Percentiles rank a stretch among this genome's conserved stretches.
These are phyloP conservation scores for Cassiopea xamachana DNA, from an alignment of 30 jellyfish, hydroid and myxozoan genomes.

Conservation along the genomic window DNA sequence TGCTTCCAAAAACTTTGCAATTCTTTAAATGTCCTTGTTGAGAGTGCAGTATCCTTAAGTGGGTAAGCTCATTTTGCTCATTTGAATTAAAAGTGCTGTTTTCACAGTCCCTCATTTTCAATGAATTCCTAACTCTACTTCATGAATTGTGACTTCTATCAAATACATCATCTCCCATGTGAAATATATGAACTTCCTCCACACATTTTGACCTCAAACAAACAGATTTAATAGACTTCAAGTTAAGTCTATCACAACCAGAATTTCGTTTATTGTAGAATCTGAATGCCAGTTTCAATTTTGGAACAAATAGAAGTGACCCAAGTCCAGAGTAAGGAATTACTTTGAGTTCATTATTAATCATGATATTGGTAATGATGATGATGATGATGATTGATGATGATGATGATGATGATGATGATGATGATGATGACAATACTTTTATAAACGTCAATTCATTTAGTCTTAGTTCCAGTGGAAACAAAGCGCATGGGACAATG, in stretches of 20 bases:
- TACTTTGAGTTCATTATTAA: neutral
- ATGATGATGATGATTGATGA: neutral
- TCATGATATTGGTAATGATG: neutral
- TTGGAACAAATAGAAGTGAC: neutral
- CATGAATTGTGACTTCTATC: neutral
- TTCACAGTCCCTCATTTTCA: neutral
- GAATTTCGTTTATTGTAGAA: neutral
- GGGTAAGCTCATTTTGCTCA: no score
- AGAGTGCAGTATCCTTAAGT: no score
- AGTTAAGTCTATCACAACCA: no score
- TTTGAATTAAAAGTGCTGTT: neutral
- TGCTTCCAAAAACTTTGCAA: no score
- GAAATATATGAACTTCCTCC: neutral
- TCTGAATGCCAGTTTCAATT: neutral
- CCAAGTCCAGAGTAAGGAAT: constrained; percentile 1
- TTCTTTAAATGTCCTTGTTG: no score
- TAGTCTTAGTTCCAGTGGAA: neutral
- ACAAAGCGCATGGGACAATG: constrained; percentile 36
- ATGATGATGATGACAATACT: neutral
- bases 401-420: neutral
- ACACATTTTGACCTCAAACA: neutral
- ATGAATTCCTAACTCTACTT: neutral
- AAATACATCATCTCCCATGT: neutral
- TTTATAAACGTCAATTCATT: neutral
- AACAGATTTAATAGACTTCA: no score